Percentiles rank a stretch among this genome's conserved stretches.
phyloP scores from a whole-genome alignment of 2,113 vertebrate genomes.

The Brachyistius frenatus region DNA sequence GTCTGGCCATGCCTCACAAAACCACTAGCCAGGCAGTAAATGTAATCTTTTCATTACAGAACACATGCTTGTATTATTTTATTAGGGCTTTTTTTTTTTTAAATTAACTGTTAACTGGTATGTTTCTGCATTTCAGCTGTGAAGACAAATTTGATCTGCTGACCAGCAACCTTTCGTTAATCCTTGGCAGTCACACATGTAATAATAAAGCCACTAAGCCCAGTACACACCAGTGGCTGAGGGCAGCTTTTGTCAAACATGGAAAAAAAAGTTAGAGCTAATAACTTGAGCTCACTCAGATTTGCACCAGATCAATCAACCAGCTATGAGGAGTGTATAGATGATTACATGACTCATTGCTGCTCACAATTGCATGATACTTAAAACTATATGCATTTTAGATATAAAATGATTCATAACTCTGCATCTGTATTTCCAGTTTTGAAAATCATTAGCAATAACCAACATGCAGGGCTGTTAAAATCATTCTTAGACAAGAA shows the following conservation, averaged over 20 bases:
- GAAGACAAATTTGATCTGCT: no score
- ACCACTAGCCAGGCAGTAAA: slow-evolving; percentile 13
- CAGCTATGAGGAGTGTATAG: background rate
- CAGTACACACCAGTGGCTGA: background rate
- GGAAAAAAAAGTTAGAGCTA: background rate
- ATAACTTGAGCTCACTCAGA: background rate
- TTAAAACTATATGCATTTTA: background rate
- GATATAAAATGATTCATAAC: background rate
- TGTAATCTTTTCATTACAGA: slow-evolving; percentile 26
- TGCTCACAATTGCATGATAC: no score
- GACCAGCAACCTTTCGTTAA: background rate
- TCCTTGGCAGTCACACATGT: slow-evolving; percentile 2
- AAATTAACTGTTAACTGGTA: no score
- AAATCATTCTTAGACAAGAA: background rate
- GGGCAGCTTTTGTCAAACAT: background rate
- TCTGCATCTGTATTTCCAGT: background rate
- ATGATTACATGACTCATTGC: background rate
- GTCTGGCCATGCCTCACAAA: slow-evolving; percentile 17
- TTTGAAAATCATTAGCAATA: no score
- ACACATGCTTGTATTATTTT: no score
- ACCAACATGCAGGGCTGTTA: background rate
- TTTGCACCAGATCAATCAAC: background rate
- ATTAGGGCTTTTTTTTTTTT: no score
- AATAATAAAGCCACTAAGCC: slow-evolving; percentile 5
- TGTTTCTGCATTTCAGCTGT: no score